Conservation (phyloP, 2,113 vertebrate species). For the Steatornis caripensis region DNA sequence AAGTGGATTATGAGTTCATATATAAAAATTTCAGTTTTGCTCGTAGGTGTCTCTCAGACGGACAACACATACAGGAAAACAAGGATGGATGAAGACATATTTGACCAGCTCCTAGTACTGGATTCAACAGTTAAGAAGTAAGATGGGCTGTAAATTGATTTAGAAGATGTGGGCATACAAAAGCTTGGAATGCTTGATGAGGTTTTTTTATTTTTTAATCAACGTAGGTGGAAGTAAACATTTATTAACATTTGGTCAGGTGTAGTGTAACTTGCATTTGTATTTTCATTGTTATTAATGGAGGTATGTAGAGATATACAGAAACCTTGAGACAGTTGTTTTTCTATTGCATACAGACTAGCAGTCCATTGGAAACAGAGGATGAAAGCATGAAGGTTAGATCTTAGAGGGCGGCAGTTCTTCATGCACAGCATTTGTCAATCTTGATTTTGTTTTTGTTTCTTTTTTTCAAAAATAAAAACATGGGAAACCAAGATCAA, state of each 20-base stretch:
- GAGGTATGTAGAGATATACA: constrained; percentile 81
- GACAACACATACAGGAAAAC: constrained; percentile 1
- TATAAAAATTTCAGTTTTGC: constrained; percentile 64
- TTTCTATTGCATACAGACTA: constrained; percentile 83
- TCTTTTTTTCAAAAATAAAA: constrained; percentile 72
- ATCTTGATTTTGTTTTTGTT: constrained; percentile 58
- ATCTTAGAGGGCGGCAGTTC: constrained; percentile 73
- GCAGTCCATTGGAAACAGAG: constrained; percentile 75
- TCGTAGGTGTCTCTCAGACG: constrained; percentile 39
- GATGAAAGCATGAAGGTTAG: constrained; percentile 77
- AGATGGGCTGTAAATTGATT: constrained; percentile 37
- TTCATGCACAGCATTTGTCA: constrained; percentile 81
- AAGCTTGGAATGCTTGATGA: constrained; percentile 74
- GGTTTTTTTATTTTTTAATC: constrained; percentile 60
- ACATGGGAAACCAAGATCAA: constrained; percentile 72
- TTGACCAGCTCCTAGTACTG: constrained; percentile 48
- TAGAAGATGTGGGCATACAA: constrained; percentile 61
- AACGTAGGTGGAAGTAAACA: constrained; percentile 75
- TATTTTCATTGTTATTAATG: constrained; percentile 78
- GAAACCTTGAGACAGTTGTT: constrained; percentile 76
- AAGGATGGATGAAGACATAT: constrained; percentile 37
- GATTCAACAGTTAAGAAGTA: constrained; percentile 33
- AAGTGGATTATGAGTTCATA: constrained; percentile 51
- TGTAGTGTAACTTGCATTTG: constrained; percentile 73
- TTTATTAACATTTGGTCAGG: constrained; percentile 79